phyloP scores from a whole-genome alignment of 2,888 invertebrate genomes.

The Drosophila mulleri region DNA sequence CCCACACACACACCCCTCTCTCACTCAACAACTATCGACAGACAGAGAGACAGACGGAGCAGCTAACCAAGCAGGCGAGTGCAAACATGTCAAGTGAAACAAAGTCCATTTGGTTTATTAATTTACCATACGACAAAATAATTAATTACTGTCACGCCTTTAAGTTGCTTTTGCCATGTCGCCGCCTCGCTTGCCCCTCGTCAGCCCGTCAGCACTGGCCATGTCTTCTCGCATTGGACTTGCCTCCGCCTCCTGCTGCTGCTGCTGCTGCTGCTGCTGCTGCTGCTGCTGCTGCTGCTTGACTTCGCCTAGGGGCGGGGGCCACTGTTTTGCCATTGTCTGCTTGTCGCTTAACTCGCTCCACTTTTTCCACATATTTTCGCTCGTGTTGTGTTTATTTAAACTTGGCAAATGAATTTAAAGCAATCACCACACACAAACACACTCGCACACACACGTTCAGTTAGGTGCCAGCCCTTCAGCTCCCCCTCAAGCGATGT shows the following conservation, averaged over 20 bases:
- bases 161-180: slow-evolving; percentile 74
- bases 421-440: slow-evolving; percentile 82
- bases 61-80: slow-evolving; percentile 52
- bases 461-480: neutral
- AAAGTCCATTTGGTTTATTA: slow-evolving; percentile 82
- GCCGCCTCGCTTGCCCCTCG: neutral
- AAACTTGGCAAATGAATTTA: slow-evolving; percentile 83
- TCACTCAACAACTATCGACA: slow-evolving; percentile 16
- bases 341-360: slow-evolving; percentile 71
- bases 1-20: slow-evolving; percentile 10
- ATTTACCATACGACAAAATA: slow-evolving; percentile 83
- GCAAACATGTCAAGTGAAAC: slow-evolving; percentile 81
- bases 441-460: slow-evolving; percentile 29
- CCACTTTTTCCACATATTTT: slow-evolving; percentile 74
- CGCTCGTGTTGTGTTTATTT: slow-evolving; percentile 73
- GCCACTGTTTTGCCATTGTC: slow-evolving; percentile 50
- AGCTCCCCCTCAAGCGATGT: slow-evolving; percentile 28
- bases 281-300: neutral
- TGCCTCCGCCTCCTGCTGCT: neutral
- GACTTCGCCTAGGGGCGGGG: neutral
- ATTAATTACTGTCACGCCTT: slow-evolving; percentile 86
- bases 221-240: slow-evolving; percentile 1
- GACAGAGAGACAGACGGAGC: slow-evolving; percentile 13
- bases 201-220: neutral
- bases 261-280: neutral